These are phyloP conservation scores for Diadema setosum DNA, from an alignment of 35 echinoderm and acorn worm genomes.

Conservation along the genomic window DNA sequence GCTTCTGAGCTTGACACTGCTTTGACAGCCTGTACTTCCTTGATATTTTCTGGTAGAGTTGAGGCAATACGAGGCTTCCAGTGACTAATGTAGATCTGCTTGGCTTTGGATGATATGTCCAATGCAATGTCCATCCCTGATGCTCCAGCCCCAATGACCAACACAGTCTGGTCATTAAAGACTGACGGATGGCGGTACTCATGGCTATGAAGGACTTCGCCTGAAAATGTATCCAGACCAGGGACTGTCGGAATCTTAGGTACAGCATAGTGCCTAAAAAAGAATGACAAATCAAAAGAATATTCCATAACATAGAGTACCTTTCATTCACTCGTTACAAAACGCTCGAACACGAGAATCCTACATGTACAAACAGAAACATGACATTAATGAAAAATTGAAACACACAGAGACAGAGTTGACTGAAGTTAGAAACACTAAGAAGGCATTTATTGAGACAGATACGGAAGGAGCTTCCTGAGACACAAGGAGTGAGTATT, in stretches of 20 bases:
- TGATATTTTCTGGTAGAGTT: constrained; percentile 47
- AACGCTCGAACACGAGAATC: too few relatives aligned
- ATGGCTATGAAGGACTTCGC: constrained; percentile 67
- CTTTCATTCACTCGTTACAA: too few relatives aligned
- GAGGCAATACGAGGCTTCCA: background rate
- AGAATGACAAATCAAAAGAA: background rate
- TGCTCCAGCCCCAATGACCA: constrained; percentile 67
- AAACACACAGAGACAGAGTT: too few relatives aligned
- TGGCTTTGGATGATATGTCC: constrained; percentile 34
- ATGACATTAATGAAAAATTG: too few relatives aligned
- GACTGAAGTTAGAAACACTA: too few relatives aligned
- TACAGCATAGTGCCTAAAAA: constrained; percentile 67
- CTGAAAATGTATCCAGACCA: constrained; percentile 62
- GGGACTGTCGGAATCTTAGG: constrained; percentile 55
- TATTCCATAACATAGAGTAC: too few relatives aligned
- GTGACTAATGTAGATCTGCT: constrained; percentile 61
- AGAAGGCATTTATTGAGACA: too few relatives aligned
- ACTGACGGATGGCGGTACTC: constrained; percentile 63
- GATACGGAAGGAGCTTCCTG: too few relatives aligned
- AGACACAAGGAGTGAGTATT: too few relatives aligned
- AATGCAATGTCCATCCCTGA: constrained; percentile 77
- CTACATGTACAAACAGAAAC: too few relatives aligned
- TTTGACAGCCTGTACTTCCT: constrained; percentile 24
- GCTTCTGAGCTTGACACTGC: background rate
- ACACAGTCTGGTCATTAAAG: constrained; percentile 55